These are phyloP conservation scores for Heliornis fulica DNA, from an alignment of 2,113 vertebrate species.

Conservation along the genomic window DNA sequence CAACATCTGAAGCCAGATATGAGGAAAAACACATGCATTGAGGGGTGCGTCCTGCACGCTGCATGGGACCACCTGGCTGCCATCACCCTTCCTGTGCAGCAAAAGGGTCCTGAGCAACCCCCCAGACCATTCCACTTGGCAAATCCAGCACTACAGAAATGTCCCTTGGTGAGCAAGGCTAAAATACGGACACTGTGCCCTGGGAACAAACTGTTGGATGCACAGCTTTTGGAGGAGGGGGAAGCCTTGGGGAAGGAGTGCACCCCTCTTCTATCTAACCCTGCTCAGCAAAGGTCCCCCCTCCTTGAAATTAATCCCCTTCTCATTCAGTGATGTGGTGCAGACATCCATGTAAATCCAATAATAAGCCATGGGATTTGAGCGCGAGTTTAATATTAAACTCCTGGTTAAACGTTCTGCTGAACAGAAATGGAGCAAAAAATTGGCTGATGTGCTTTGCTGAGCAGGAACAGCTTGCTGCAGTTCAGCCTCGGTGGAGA, in stretches of 20 bases:
- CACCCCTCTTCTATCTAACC: not conserved
- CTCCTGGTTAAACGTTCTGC: not conserved
- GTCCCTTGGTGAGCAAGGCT: not conserved
- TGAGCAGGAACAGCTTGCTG: slow-evolving; percentile 1
- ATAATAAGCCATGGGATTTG: not conserved
- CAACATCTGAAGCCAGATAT: rapidly evolving
- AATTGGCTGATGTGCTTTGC: slow-evolving; percentile 21
- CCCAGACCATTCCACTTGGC: not conserved
- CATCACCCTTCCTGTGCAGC: not conserved
- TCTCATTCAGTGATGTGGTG: not conserved
- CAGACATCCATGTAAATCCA: not conserved
- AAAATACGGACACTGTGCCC: not conserved
- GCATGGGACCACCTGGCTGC: not conserved
- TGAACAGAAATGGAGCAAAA: not conserved
- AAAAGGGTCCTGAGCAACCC: not conserved
- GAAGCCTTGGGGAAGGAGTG: not conserved
- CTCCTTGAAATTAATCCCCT: not conserved
- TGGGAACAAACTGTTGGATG: not conserved
- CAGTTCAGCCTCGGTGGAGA: not conserved
- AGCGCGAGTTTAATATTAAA: slow-evolving; percentile 14
- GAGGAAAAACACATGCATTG: not conserved
- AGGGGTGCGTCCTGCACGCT: not conserved
- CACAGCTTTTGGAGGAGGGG: not conserved
- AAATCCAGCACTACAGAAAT: not conserved
- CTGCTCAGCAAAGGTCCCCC: not conserved